A percentile compares a stretch with the other conserved stretches of the same genome.
Evolutionary conservation across 2,113 vertebrate species (phyloP).

Genomic region (Theristicus caerulescens): DNA sequence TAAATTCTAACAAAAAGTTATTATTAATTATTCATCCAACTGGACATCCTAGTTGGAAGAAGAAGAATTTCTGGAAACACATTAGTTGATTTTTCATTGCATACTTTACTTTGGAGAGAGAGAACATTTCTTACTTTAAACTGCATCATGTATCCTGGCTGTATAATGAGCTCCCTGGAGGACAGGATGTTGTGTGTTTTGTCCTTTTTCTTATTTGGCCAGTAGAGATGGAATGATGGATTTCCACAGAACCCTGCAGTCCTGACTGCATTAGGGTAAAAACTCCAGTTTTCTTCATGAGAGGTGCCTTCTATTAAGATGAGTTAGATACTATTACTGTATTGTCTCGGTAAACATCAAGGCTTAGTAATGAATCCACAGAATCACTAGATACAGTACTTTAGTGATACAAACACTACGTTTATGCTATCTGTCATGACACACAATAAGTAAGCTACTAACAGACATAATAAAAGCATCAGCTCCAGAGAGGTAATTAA

Average conservation of each 20-base stretch:
- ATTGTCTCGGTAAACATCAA: not conserved
- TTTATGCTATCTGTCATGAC: not conserved
- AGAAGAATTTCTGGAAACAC: not conserved
- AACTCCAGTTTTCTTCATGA: constrained; percentile 98
- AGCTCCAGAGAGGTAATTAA: not conserved
- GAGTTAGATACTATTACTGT: constrained; percentile 40
- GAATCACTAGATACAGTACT: not conserved
- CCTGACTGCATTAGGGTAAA: constrained; percentile 96
- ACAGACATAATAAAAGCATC: not conserved
- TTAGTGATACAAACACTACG: not conserved
- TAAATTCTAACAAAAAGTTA: not conserved
- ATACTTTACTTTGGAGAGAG: not conserved
- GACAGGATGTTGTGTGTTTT: constrained; percentile 92
- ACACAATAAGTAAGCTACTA: not conserved
- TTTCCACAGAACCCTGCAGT: constrained; percentile 98
- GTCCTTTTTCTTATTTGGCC: constrained; percentile 97
- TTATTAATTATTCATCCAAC: constrained; percentile 17
- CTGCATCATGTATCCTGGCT: constrained; percentile 96
- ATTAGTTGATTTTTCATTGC: not conserved
- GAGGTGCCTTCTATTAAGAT: constrained; percentile 85
- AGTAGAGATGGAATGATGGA: constrained; percentile 98
- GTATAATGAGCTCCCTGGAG: constrained; percentile 95
- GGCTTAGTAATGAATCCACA: constrained; percentile 2
- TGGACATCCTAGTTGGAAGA: not conserved
- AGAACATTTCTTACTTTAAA: constrained; percentile 87